Evolutionary conservation across 2,888 invertebrate species (phyloP).

Genomic region (Sipha maydis): DNA sequence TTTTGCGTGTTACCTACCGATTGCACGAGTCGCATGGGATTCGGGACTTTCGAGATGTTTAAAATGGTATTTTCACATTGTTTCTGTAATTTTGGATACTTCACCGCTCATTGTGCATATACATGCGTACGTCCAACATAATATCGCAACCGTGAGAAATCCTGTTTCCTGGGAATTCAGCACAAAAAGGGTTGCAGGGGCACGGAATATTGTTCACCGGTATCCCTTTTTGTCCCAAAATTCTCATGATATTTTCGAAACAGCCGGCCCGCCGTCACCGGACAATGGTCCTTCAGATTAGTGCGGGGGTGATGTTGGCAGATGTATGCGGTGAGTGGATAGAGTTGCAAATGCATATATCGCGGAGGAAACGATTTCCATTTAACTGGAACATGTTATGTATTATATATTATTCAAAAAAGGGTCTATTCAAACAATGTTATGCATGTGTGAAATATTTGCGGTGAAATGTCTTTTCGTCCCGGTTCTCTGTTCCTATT

Average conservation of each 20-base stretch:
- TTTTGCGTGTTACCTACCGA: neutral
- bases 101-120: neutral
- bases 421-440: slow-evolving; percentile 36
- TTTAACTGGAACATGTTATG: slow-evolving; percentile 19
- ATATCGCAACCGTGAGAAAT: slow-evolving; percentile 45
- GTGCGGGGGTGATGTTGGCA: slow-evolving; percentile 21
- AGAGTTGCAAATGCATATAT: slow-evolving; percentile 29
- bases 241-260: slow-evolving; percentile 37
- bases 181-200: slow-evolving; percentile 49
- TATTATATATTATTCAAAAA: slow-evolving; percentile 1
- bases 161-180: slow-evolving; percentile 12
- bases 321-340: slow-evolving; percentile 7
- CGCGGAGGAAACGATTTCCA: neutral
- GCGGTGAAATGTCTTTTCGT: neutral
- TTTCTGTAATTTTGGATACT: slow-evolving; percentile 8
- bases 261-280: slow-evolving; percentile 12
- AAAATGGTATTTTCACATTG: neutral
- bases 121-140: neutral
- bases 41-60: neutral
- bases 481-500: neutral
- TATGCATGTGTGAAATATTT: slow-evolving; percentile 35
- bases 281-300: slow-evolving; percentile 54
- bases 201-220: slow-evolving; percentile 17
- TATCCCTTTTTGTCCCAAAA: slow-evolving; percentile 31
- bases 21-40: neutral